phyloP scores from a whole-genome alignment of 30 jellyfish, hydroid and myxozoan genomes.

The Hydractinia echinata region DNA sequence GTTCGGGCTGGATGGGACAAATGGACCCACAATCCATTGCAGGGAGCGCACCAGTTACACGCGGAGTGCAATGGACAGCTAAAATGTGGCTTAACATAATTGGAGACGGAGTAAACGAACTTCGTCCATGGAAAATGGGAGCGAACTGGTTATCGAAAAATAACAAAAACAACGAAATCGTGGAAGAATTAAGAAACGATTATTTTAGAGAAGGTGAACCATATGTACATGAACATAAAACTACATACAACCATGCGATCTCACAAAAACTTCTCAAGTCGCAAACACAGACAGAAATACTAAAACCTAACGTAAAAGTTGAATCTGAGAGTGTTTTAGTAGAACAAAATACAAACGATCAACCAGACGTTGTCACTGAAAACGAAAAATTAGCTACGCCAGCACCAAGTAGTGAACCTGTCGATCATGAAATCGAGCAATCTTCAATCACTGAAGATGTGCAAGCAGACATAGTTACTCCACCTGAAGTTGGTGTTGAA shows the following conservation, averaged over 20 bases:
- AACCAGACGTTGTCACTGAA: neutral
- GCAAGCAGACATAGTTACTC: neutral
- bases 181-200: slow-evolving; percentile 73
- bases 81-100: slow-evolving; percentile 70
- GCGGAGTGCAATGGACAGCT: slow-evolving; percentile 76
- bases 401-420: neutral
- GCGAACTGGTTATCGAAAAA: slow-evolving; percentile 55
- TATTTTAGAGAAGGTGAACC: slow-evolving; percentile 70
- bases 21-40: slow-evolving; percentile 49
- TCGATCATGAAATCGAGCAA: neutral
- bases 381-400: neutral
- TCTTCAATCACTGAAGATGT: neutral
- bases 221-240: slow-evolving; percentile 44
- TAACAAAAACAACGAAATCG: slow-evolving; percentile 34
- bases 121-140: slow-evolving; percentile 91
- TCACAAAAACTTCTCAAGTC: neutral
- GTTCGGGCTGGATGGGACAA: slow-evolving; percentile 84
- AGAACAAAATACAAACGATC: neutral
- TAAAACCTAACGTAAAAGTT: neutral
- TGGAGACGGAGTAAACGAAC: slow-evolving; percentile 89
- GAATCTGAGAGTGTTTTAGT: neutral
- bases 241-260: neutral
- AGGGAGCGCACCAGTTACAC: slow-evolving; percentile 46
- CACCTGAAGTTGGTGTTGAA: neutral
- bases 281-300: neutral